These are phyloP conservation scores for Lamellibrachia satsuma DNA, from an alignment of 2,888 invertebrate species.

Conservation along the genomic window DNA sequence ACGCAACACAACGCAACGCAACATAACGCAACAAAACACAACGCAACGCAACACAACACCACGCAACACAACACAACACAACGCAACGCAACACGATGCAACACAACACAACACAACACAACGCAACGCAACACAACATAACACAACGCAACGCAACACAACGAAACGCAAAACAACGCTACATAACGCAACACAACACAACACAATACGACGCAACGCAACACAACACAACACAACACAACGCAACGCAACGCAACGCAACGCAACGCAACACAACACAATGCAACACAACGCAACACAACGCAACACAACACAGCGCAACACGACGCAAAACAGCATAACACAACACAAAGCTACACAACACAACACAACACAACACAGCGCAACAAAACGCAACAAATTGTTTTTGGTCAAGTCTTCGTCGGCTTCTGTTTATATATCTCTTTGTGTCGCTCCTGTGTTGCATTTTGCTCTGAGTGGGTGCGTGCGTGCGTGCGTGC, in stretches of 20 bases:
- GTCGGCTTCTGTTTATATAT: no score
- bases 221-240: not conserved
- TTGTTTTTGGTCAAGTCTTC: no score
- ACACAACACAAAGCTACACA: no score
- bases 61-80: constrained; percentile 8
- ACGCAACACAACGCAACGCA: not conserved
- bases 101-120: not conserved
- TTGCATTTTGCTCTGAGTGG: no score
- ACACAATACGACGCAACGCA: not conserved
- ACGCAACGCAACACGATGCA: not conserved
- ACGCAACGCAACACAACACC: not conserved
- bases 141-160: constrained; percentile 17
- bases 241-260: not conserved
- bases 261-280: not conserved
- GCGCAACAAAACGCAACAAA: no score
- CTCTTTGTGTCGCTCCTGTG: no score
- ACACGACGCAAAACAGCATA: no score
- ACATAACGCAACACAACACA: not conserved
- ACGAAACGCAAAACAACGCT: not conserved
- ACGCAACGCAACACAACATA: not conserved
- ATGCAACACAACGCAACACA: not conserved
- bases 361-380: no score
- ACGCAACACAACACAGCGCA: no score
- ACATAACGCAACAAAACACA: not conserved
- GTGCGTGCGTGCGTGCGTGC: no score